Percentiles rank a stretch among this genome's conserved stretches.
phyloP scores from a whole-genome alignment of 2,888 invertebrate species.

The Candidula unifasciata region DNA sequence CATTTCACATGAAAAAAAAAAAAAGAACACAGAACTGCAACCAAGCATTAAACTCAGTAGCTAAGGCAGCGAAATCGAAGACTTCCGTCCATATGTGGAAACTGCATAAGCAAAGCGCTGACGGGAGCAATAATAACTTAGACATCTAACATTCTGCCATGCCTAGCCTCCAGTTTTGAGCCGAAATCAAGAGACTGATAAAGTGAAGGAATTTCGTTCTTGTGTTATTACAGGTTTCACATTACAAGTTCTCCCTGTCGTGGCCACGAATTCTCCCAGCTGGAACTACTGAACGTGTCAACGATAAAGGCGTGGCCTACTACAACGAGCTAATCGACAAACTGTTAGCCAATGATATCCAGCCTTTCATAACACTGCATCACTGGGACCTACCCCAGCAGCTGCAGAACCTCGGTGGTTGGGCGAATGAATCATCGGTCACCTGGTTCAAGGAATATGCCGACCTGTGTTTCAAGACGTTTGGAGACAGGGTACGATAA shows the following conservation, averaged over 20 bases:
- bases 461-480: conserved; percentile 71
- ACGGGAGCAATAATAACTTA: no score
- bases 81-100: no score
- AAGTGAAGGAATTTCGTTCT: no score
- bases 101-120: no score
- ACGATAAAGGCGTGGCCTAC: conserved; percentile 85
- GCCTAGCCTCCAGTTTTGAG: no score
- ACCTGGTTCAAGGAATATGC: conserved; percentile 75
- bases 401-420: conserved; percentile 78
- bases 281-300: conserved; percentile 79
- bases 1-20: no score
- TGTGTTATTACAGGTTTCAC: conserved; percentile 76
- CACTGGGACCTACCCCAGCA: conserved; percentile 77
- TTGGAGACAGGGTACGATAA: conserved; percentile 74
- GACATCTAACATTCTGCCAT: no score
- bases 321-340: conserved; percentile 87
- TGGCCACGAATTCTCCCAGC: conserved; percentile 87
- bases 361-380: conserved; percentile 81
- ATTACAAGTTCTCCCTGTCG: conserved; percentile 79
- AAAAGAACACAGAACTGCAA: no score
- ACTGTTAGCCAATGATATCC: conserved; percentile 81
- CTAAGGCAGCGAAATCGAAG: no score
- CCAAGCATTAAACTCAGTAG: no score
- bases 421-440: conserved; percentile 66
- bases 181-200: no score